These are phyloP conservation scores for Drosophila fulvimacula DNA, from an alignment of 2,888 invertebrate genomes.

Conservation along the genomic window DNA sequence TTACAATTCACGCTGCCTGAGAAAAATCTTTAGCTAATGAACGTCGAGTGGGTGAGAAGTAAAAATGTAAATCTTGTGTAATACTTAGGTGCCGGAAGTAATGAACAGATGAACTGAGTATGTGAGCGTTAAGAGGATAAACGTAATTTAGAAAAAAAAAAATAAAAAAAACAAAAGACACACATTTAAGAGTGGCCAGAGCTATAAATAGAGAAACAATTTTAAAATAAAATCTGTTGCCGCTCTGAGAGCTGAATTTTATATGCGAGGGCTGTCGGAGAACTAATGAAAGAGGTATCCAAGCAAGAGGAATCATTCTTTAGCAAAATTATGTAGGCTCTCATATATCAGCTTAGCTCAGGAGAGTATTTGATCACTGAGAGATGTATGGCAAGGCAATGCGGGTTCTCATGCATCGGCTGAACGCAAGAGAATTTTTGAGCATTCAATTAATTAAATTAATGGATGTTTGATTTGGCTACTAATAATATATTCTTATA, in stretches of 20 bases:
- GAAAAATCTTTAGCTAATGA: slow-evolving; percentile 45
- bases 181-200: slow-evolving; percentile 1
- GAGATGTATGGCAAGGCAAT: too few relatives aligned
- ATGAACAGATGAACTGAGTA: slow-evolving; percentile 16
- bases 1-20: slow-evolving; percentile 43
- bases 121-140: slow-evolving; percentile 20
- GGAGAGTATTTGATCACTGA: neutral
- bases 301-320: neutral
- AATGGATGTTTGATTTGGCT: too few relatives aligned
- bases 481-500: too few relatives aligned
- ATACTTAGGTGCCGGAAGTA: slow-evolving; percentile 50
- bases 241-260: neutral
- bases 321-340: neutral
- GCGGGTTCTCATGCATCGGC: too few relatives aligned
- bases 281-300: neutral
- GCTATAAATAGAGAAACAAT: neutral
- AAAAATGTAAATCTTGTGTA: slow-evolving; percentile 41
- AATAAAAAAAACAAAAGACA: neutral
- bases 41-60: slow-evolving; percentile 36
- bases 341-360: neutral
- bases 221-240: neutral
- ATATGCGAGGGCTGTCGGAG: neutral
- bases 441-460: too few relatives aligned
- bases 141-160: slow-evolving; percentile 2
- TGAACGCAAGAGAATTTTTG: too few relatives aligned